Conservation (phyloP, 2,113 vertebrate species). For the Falcunculus frontatus region DNA sequence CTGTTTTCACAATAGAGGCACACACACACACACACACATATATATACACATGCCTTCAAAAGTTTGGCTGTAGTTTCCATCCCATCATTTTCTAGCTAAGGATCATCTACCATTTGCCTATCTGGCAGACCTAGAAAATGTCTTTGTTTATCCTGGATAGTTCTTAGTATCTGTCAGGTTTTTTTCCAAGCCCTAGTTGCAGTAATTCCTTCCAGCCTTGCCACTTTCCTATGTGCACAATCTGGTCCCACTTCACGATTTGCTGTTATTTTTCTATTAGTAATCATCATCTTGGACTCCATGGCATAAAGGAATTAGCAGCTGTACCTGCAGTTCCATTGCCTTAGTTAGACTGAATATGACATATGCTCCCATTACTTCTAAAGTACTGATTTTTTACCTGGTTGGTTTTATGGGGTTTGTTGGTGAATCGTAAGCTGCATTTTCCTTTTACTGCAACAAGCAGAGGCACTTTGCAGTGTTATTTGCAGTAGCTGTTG, state of each 20-base stretch:
- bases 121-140: not conserved
- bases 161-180: not conserved
- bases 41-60: not conserved
- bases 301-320: not conserved
- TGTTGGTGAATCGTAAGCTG: conserved; percentile 21
- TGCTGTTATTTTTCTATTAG: not conserved
- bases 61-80: not conserved
- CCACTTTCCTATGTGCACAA: not conserved
- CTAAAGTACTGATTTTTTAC: not conserved
- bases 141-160: not conserved
- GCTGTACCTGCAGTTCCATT: not conserved
- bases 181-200: not conserved
- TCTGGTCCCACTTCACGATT: not conserved
- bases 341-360: not conserved
- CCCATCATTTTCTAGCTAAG: not conserved
- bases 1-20: not conserved
- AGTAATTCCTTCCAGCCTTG: not conserved
- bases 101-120: not conserved
- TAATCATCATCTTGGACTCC: not conserved
- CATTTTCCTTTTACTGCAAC: conserved; percentile 4
- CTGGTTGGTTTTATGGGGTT: not conserved
- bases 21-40: accelerated
- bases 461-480: conserved; percentile 14
- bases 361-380: not conserved
- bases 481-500: conserved; percentile 9